phyloP scores from a whole-genome alignment of 1,140 invertebrate genomes.

The Leptinotarsa texana region DNA sequence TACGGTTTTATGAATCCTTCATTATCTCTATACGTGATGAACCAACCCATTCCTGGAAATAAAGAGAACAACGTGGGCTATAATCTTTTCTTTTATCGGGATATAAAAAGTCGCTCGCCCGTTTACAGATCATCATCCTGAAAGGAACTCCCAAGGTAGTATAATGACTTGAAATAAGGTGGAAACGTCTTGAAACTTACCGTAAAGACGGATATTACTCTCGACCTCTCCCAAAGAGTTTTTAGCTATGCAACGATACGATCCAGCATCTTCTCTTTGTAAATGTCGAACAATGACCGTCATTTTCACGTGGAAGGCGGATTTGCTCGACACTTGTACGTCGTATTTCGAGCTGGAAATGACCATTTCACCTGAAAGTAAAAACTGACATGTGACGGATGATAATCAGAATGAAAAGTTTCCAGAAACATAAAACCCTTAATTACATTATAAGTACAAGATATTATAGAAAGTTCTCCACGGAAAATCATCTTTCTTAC shows the following conservation, averaged over 20 bases:
- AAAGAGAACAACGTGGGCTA: conserved; percentile 1
- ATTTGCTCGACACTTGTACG: conserved; percentile 72
- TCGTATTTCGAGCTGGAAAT: conserved; percentile 80
- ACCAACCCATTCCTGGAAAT: background rate
- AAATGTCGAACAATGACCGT: conserved; percentile 79
- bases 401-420: background rate
- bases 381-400: background rate
- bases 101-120: conserved; percentile 1
- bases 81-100: conserved; percentile 11
- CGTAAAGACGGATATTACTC: conserved; percentile 85
- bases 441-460: too few species aligned
- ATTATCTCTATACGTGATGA: conserved; percentile 4
- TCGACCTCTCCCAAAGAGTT: conserved; percentile 90
- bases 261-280: conserved; percentile 78
- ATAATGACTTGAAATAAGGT: background rate
- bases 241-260: conserved; percentile 86
- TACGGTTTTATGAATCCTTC: conserved; percentile 1
- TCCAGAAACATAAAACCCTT: too few species aligned
- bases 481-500: too few species aligned
- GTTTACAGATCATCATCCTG: conserved; percentile 7
- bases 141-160: conserved; percentile 17
- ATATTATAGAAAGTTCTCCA: too few species aligned
- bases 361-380: conserved; percentile 75
- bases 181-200: conserved; percentile 61
- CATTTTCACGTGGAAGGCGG: conserved; percentile 83